phyloP scores from a whole-genome alignment of 2,797 vertebrate genomes.

The Catostomus latipinnis region DNA sequence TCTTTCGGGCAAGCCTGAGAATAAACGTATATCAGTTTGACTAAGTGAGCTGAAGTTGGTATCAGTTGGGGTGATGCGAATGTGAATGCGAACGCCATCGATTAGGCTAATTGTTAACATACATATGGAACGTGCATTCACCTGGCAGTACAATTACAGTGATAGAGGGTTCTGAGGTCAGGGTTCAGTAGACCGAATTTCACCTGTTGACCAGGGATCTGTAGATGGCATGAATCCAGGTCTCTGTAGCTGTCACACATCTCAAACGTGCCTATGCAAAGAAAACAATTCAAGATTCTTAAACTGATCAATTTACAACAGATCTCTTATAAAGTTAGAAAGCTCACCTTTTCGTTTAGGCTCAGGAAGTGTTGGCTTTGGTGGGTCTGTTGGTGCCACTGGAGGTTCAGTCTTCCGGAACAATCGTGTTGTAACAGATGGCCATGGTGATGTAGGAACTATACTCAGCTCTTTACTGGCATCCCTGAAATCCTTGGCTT shows the following conservation, averaged over 20 bases:
- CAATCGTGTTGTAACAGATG: conserved; percentile 27
- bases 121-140: conserved; percentile 52
- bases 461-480: conserved; percentile 6
- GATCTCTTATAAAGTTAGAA: not conserved
- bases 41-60: not conserved
- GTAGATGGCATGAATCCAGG: conserved; percentile 76
- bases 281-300: not conserved
- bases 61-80: not conserved
- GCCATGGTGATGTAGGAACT: conserved; percentile 12
- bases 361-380: conserved; percentile 11
- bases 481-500: conserved; percentile 21
- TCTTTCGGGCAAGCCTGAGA: conserved; percentile 75
- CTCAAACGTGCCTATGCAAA: conserved; percentile 55
- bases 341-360: conserved; percentile 40
- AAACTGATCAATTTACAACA: not conserved
- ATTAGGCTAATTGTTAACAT: not conserved
- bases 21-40: not conserved
- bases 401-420: conserved; percentile 2
- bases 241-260: conserved; percentile 72
- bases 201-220: conserved; percentile 73
- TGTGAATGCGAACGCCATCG: too few relatives aligned
- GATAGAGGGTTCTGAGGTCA: conserved; percentile 75
- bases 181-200: conserved; percentile 79
- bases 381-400: conserved; percentile 2
- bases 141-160: conserved; percentile 86